A percentile compares a stretch with the other conserved stretches of the same genome.
Conservation (phyloP, 37 sponge, comb jelly and placozoan genomes). For the Ephydatia muelleri region DNA sequence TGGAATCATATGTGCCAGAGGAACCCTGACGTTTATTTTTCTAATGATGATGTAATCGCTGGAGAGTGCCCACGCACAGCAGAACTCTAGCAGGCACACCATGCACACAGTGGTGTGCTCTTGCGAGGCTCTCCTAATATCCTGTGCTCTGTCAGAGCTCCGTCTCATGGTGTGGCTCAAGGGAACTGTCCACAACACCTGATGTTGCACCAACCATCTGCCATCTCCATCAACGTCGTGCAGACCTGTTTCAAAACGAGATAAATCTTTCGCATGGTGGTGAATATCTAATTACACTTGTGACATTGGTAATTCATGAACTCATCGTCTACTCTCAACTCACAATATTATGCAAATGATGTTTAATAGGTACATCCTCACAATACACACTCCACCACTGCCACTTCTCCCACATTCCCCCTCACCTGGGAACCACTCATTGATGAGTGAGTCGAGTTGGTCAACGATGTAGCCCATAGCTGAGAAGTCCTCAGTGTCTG, state of each 20-base stretch:
- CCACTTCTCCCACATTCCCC: too few relatives aligned
- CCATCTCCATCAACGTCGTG: constrained; percentile 78
- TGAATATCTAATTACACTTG: too few relatives aligned
- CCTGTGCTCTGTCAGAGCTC: too few relatives aligned
- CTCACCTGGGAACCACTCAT: constrained; percentile 98
- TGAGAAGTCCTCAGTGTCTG: constrained; percentile 71
- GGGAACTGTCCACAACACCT: constrained; percentile 76
- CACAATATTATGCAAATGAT: too few relatives aligned
- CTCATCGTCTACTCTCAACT: too few relatives aligned
- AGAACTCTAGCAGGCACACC: constrained; percentile 67
- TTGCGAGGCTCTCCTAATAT: too few relatives aligned
- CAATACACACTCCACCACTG: too few relatives aligned
- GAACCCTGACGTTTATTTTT: constrained; percentile 58
- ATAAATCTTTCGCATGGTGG: too few relatives aligned
- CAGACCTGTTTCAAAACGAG: too few relatives aligned
- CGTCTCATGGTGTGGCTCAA: background rate
- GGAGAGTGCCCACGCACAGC: constrained; percentile 61
- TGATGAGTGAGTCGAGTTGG: constrained; percentile 87
- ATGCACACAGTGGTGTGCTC: too few relatives aligned
- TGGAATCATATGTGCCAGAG: constrained; percentile 81
- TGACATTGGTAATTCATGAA: too few relatives aligned
- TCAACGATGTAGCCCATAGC: constrained; percentile 94
- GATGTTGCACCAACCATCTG: constrained; percentile 54
- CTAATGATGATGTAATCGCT: constrained; percentile 51
- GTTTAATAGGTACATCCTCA: too few relatives aligned